Base-by-base conservation (phyloP, 2,113 vertebrate genomes). In the Danionella cerebrum region DNA sequence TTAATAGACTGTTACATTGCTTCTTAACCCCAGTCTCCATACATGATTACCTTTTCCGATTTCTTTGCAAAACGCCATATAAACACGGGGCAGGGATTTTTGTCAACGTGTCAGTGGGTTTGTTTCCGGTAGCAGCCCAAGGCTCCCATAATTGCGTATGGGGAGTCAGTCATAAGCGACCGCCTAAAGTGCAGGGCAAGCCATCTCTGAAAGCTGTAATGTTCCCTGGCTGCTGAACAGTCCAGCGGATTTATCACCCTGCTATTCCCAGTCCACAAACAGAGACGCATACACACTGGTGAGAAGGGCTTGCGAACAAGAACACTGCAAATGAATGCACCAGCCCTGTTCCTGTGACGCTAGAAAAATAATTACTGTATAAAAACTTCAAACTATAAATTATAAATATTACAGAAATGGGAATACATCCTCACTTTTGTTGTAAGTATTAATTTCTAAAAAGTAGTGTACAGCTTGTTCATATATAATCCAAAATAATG, bases 1-100 rank as follows among this genome's bases (percentile, higher is more conserved):
- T 96, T 98, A 98, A 98, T 98, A 96, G 94, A 92, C 94, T 98
- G 96, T 98, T 97, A 98, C 95, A 98, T 98, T 97, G 92, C 94
- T 97, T 97, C 92, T 98, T 98, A 98, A 98, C 95, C 96, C 79
- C 90, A 81, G 87, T 86, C 90, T 96, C 91, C 90, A 97, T 95
- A 95, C 95, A 94, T 96, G 94, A 98, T 98, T 98, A 98, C 93
- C 92, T 96, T 94, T 85, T 89, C 91, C 93, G 93, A 98, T 98
- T 97, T 93, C 94, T 82, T 93, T 92, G 91, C 91, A 89, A 93
- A 96, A 85, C 92, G 90, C 82, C 83, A 91, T 91, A 95, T 95
- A 96, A 98, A 94, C 92, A 95, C 87, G 87, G 91, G 86, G 89
- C 88, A 92, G 86, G 90, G 89, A 83, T 92, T 94, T 67, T 88